Evolutionary conservation across 2,113 vertebrate species (phyloP), one percentile per base, ranked within the genome.

Genomic region (Hystrix brachyura): DNA sequence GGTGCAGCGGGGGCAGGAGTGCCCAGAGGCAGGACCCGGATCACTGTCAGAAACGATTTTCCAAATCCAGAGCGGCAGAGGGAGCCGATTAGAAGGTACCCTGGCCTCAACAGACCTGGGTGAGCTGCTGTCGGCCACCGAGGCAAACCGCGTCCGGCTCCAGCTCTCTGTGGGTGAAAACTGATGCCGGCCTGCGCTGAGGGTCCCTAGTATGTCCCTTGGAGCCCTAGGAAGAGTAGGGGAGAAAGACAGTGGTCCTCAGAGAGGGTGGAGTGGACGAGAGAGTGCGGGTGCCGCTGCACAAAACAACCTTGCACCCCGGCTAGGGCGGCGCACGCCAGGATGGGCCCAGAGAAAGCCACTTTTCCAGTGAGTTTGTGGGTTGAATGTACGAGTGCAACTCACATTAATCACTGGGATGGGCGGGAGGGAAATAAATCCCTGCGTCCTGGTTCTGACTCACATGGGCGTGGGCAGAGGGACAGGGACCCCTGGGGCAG

Each of bases 21-120:
- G 12, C 5, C 83, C 15, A 3, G 9, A 46, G 48, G 83, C 15
- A 60, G 88, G 46, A 13, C 62, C 60, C 67, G 15, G 80, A 82
- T 43, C 7, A 17, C 34, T 0, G 25, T 67, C 55, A 12, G 85
- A 81, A 51, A 94, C 29, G 53, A 48, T 2, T 34, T 11, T 80
- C 65, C 93, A 93, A 93, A 95, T 78, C 82, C 71, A 62, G 95
- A 86, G 71, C 0, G 0, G 43, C 78, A 71, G 97, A 97, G 97
- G 71, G 76, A 90, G 94, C 94, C 98, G 94, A 98, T 98, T 96
- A 94, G 90, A 84, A 98, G 97, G 87, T 82, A 51, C 96, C 92
- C 67, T 88, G 83, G 64, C 81, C 94, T 94, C 38, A 13, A 69
- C 93, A 65, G 97, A 96, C 95, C 96, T 95, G 7, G 5, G 12